Base-by-base conservation (phyloP, 2,797 vertebrate species). In the Sardinella longiceps region DNA sequence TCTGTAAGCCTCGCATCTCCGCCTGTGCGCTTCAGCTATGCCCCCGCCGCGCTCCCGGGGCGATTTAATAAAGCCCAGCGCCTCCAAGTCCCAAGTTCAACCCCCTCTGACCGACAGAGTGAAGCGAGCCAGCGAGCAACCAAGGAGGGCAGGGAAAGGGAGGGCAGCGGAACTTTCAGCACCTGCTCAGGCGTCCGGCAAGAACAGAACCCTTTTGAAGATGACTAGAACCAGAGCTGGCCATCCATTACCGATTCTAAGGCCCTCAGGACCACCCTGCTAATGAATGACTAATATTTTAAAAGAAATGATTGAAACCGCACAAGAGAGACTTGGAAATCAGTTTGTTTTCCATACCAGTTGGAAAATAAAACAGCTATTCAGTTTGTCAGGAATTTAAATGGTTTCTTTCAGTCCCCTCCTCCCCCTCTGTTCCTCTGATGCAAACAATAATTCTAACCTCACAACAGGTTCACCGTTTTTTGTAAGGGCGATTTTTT, bases 1-100 rank as follows among this genome's bases (percentile, higher is more conserved):
- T 51, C 80, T 82, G 81, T 86, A 88, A 84, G 80, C 86, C 83
- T 87, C 48, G 63, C 84, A 82, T 84, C 84, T 89, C 60, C 30
- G 83, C 80, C 81, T 60, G 56, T 28, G 56, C 28, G 56, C 56
- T 25, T 25, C n/a, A n/a, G 23, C 56, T 60, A 2, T 60, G 1
- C 56, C 56, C 56, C 56, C 7, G 56, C 56, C 5, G 0, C 28
- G 23, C 56, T 20, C 56, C 56, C 3, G 66, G 50, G 80, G 58
- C 43, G 58, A 70, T 81, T 82, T 85, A 88, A 82, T 86, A 45
- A 85, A 83, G 37, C 28, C 82, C 85, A 87, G 84, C 30, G 74
- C 53, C 81, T 82, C 46, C 80, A 20, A 81, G 60, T 66, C 28
- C 15, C 60, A 66, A 30, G 60, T 66, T 66, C 60, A 66, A n/a